Evolutionary conservation across 2,113 vertebrate genomes (phyloP).

Genomic region (Bubo scandiacus): DNA sequence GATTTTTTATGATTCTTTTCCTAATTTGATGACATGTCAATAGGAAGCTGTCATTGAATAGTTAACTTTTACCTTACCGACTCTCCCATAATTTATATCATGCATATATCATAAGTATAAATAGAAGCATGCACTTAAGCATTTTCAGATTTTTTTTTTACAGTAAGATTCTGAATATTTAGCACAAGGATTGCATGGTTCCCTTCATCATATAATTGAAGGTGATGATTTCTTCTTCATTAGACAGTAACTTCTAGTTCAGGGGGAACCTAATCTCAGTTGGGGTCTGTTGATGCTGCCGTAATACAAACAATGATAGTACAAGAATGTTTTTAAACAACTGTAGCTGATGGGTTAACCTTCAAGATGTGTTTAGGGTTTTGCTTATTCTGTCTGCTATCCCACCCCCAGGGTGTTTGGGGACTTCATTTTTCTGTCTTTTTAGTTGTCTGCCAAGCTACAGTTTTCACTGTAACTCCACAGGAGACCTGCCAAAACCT

Average conservation of each 20-base stretch:
- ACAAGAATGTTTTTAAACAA: not conserved
- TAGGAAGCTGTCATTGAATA: not conserved
- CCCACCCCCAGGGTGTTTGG: not conserved
- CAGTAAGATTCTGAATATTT: not conserved
- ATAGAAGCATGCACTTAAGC: not conserved
- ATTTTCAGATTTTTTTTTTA: not conserved
- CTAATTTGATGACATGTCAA: not conserved
- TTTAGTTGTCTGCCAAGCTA: not conserved
- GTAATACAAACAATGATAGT: not conserved
- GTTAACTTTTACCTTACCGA: not conserved
- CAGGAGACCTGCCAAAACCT: slow-evolving; percentile 38
- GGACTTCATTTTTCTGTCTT: slow-evolving; percentile 16
- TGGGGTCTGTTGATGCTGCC: not conserved
- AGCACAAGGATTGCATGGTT: not conserved
- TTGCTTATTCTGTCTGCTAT: not conserved
- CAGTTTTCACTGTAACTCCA: slow-evolving; percentile 7
- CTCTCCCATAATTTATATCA: not conserved
- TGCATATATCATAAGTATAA: not conserved
- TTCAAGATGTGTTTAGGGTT: not conserved
- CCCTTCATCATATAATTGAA: not conserved
- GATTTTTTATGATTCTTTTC: not conserved
- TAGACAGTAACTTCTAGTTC: not conserved
- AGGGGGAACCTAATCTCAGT: not conserved
- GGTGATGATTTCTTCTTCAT: not conserved
- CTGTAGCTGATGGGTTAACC: not conserved